Evolutionary conservation across 2,797 vertebrate species (phyloP), one percentile per base, ranked within the genome.

Genomic region (Typhlichthys subterraneus): DNA sequence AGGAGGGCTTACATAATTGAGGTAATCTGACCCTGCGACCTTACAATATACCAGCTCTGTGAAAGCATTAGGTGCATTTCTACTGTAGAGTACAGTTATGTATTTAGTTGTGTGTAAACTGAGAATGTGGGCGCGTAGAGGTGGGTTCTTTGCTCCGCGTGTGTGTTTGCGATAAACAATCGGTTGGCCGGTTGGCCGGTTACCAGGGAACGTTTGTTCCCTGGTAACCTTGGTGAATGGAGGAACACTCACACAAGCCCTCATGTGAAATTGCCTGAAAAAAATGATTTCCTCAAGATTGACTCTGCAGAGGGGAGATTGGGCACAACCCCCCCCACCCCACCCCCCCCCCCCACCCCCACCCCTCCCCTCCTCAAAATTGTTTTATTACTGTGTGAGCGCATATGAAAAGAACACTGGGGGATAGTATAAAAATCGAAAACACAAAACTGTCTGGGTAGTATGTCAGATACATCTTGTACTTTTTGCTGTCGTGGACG

Each of bases 221-320:
- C 45, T 57, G 59, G 66, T 80, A 79, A 83, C 81, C 81, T 85
- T 67, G 54, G 69, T 69, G 68, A 86, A 69, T 66, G 67, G 68
- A 64, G 45, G 29, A 38, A 48, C 52, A 57, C 49, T 70, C 67
- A 72, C 76, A 69, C 54, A 57, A 31, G 23, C 53, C 55, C 51
- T 62, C 49, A 64, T 33, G 12, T 69, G 58, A 73, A 69, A 74
- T 64, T 61, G 57, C 53, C 57, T 13, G 53, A 12, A 65, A 31
- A 23, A 57, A 65, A 73, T 61, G 42, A 73, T 82, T 85, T 79
- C 11, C 61, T 63, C 53, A 66, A 83, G 62, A 82, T 67, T 83
- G 76, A 74, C 73, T 87, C 77, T 84, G 74, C 54, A 62, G 59
- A 66, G n/a, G 49, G 59, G 51, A 72, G 54, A 67, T 69, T 62